Evolutionary conservation across 2,888 invertebrate genomes (phyloP).

Genomic region (Nomada lathburiana): DNA sequence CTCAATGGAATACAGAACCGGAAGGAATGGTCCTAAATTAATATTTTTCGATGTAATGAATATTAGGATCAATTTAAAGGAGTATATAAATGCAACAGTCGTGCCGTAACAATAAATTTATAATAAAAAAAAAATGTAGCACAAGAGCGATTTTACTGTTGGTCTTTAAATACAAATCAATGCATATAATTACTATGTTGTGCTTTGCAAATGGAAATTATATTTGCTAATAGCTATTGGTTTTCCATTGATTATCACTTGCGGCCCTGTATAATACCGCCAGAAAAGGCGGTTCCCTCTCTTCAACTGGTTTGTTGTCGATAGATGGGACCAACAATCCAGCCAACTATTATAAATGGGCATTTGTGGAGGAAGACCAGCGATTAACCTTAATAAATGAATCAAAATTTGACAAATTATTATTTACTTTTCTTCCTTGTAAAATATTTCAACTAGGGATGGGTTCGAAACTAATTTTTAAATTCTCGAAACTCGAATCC

Average conservation of each 20-base stretch:
- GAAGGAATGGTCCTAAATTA: background rate
- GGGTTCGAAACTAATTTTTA: too few species aligned
- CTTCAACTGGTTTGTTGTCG: conserved; percentile 91
- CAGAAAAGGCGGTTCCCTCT: conserved; percentile 93
- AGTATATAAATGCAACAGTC: conserved; percentile 33
- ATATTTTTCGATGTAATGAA: background rate
- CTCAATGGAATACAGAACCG: background rate
- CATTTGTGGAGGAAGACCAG: conserved; percentile 94
- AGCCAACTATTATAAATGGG: conserved; percentile 93
- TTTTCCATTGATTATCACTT: conserved; percentile 69
- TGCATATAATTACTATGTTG: conserved; percentile 31
- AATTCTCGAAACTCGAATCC: too few species aligned
- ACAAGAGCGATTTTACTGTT: conserved; percentile 45
- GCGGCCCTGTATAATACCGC: conserved; percentile 89
- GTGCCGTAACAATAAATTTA: conserved; percentile 28
- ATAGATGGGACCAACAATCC: conserved; percentile 93
- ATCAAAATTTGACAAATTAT: conserved; percentile 26
- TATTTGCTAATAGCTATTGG: conserved; percentile 73
- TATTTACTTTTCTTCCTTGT: background rate
- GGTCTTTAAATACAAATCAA: conserved; percentile 42
- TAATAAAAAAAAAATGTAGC: conserved; percentile 25
- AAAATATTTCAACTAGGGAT: background rate
- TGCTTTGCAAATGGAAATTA: conserved; percentile 47
- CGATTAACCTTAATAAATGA: conserved; percentile 87
- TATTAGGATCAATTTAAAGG: conserved; percentile 20